Base-by-base conservation (phyloP, 1,140 invertebrate genomes). In the Drosophila trapezifrons region DNA sequence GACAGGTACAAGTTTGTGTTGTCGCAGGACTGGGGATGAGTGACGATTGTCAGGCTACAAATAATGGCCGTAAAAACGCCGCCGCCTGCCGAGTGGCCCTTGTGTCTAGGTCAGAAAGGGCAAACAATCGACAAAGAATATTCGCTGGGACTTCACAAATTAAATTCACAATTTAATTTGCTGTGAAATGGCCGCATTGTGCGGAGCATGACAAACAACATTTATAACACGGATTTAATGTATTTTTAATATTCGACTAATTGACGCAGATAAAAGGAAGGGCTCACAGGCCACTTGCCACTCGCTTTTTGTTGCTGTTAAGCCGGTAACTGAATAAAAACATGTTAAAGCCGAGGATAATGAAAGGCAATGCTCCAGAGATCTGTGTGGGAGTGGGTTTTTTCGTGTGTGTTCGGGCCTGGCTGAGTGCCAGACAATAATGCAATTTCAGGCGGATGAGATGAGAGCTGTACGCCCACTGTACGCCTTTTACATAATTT, bases 201-300 rank as follows among this genome's bases (percentile, higher is more conserved):
- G 42, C 10, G 17, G 43, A 29, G 17, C 51, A 75, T 25, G 49
- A 65, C 62, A 67, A 76, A 66, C 59, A 75, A 38, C 47, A 80
- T 83, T 83, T 70, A 86, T 77, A 71, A 56, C 47, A 72, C 43
- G 43, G 72, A 80, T 84, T 89, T 84, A 80, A 89, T 89, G 80
- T 80, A 74, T 84, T 84, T 89, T 89, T 90, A 89, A 89, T 89
- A 80, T 78, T 80, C 77, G 74, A 89, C 84, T 90, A 89, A 89
- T 89, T 89, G 84, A 76, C 70, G 66, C 70, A 54, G 85, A 84
- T 89, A 90, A 89, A 80, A 78, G 52, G 57, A n/a, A 47, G 37
- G 58, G 43, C 67, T 64, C 42, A 20, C 40, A 57, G 66, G 54
- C 49, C 52, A 63, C 71, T 84, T 37, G 46, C 47, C 40, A 18